These are phyloP conservation scores for Pangasianodon hypophthalmus DNA, from an alignment of 2,113 vertebrate species.

Conservation along the genomic window DNA sequence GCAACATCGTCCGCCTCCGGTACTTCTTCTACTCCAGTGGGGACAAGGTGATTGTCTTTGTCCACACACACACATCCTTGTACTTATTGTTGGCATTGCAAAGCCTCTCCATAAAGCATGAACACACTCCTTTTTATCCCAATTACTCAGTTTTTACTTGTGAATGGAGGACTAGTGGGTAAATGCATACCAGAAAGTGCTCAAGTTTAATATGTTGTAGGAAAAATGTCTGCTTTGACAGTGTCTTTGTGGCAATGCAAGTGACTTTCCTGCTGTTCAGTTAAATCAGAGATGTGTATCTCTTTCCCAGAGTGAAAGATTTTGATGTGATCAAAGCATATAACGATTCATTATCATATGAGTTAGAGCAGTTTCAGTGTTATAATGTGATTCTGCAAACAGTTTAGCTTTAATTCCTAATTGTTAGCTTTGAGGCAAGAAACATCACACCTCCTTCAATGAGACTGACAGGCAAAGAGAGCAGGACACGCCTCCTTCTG, in stretches of 20 bases:
- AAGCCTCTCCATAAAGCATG: background rate
- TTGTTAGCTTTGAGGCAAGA: background rate
- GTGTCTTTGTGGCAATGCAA: background rate
- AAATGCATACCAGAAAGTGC: background rate
- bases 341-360: background rate
- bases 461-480: background rate
- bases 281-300: background rate
- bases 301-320: background rate
- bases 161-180: background rate
- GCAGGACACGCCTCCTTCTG: background rate
- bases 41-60: conserved; percentile 86
- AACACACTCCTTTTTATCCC: background rate
- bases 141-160: background rate
- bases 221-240: too few relatives aligned
- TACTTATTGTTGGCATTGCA: background rate
- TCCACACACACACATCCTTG: background rate
- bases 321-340: background rate
- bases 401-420: background rate
- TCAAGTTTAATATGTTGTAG: background rate
- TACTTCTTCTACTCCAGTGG: conserved; percentile 99
- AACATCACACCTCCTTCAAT: background rate
- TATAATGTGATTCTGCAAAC: too few relatives aligned
- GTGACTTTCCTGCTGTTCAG: background rate
- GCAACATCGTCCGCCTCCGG: conserved; percentile 98
- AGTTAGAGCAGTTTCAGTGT: background rate